Evolutionary conservation across 64 coral and sea anemone genomes (phyloP), one percentile per base, ranked within the genome.

Genomic region (Montipora efflorescens): DNA sequence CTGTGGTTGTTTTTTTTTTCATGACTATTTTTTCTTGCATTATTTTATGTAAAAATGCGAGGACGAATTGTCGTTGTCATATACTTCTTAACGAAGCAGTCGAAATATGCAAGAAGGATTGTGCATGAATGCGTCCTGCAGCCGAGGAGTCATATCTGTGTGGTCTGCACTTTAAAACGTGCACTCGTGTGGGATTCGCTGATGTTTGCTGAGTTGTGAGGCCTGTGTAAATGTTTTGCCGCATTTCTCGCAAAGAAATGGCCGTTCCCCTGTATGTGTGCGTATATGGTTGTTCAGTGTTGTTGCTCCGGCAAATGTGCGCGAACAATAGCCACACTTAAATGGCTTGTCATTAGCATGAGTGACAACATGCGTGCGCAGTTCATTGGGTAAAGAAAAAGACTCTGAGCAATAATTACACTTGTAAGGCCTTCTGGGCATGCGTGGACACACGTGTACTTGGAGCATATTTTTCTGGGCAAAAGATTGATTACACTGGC

Each of bases 261-360:
- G 81, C 46, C 82, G 78, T 43, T 95, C 90, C 3, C 90, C 94
- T 7, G 90, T 95, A 62, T 95, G 94, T 14, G 94, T 95, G 28
- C 90, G 83, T 19, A 95, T 95, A 43, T 95, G 94, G 57, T 95
- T 95, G 82, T 95, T 88, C 4, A 95, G 79, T n/a, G 94, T 92
- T 28, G 83, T 92, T 22, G 90, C 90, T 16, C 94, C 94, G 10
- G 94, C 90, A 69, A 95, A 95, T 57, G 94, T 88, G 53, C 94
- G 90, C 20, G 90, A 91, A 48, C 94, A 95, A 16, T 88, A 95
- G 14, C 94, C 94, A 69, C 94, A 95, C 78, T 95, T 95, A 62
- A 95, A 95, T 81, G 94, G 94, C 25, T 91, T 87, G 70, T 95
- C 94, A 67, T 89, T 95, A 69, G 94, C 87, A 52, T 95, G 94